Percentiles rank a stretch among this genome's conserved stretches.
Evolutionary conservation across 2,797 vertebrate genomes (phyloP).

Genomic region (Gallinago stenura): DNA sequence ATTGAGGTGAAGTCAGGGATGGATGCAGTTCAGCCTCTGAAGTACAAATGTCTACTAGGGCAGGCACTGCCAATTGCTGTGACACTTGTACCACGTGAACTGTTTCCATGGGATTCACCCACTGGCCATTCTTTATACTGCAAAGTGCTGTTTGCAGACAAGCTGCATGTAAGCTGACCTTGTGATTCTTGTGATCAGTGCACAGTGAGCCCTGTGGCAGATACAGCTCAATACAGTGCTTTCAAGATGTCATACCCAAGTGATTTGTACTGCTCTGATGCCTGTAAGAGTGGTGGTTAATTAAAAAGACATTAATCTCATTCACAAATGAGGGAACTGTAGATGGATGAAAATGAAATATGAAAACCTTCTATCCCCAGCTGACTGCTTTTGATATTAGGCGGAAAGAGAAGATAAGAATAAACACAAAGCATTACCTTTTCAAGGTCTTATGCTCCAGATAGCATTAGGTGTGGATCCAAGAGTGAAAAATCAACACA

Average conservation of each 20-base stretch:
- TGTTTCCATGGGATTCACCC: not conserved
- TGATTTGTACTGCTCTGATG: not conserved
- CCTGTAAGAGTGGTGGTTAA: not conserved
- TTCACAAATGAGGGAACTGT: conserved; percentile 23
- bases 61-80: not conserved
- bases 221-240: not conserved
- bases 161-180: not conserved
- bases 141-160: not conserved
- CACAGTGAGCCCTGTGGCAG: not conserved
- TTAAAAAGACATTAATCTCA: conserved; percentile 16
- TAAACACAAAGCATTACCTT: conserved; percentile 49
- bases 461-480: conserved; percentile 56
- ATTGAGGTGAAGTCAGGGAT: not conserved
- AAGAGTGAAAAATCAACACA: conserved; percentile 53
- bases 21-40: not conserved
- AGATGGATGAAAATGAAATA: not conserved
- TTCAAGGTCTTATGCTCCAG: conserved; percentile 48
- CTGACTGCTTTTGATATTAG: conserved; percentile 45
- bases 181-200: not conserved
- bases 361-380: conserved; percentile 7
- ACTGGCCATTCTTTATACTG: not conserved
- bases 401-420: not conserved
- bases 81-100: not conserved
- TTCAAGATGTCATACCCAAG: not conserved
- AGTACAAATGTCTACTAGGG: not conserved